Evolutionary conservation across 1,140 invertebrate genomes (phyloP), one percentile per base, ranked within the genome.

Genomic region (Centruroides sculpturatus): DNA sequence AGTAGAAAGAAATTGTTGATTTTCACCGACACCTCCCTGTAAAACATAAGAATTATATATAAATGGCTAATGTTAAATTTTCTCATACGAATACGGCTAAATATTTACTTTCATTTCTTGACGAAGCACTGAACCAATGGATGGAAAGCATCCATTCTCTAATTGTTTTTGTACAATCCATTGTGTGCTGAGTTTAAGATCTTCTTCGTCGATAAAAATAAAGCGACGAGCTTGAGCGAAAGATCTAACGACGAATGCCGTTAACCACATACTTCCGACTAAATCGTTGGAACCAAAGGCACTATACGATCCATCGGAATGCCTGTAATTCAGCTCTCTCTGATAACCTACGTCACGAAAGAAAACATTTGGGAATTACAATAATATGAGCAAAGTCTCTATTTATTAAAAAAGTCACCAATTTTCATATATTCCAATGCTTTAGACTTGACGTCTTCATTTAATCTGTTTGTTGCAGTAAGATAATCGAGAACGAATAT

Each of bases 261-360:
- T 91, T n/a, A 91, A 74, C 83, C 87, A 92, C 36, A 84, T 85
- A 10, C 86, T 89, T 0, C 87, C 85, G 3, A 71, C 70, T 13
- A 57, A 34, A 55, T 85, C 83, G 0, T 73, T 69, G 47, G 77
- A 74, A 0, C 86, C 87, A 70, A 89, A 92, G 0, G 86, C 85
- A 46, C 85, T 87, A 73, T 87, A 92, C 0, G 87, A 89, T 3
- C 86, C 86, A 69, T 89, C 85, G 0, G 73, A 67, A 66, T 85
- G 85, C 34, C 79, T 74, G 68, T 86, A 91, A 34, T 81, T 85
- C 50, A 90, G 68, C 66, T 90, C 82, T 52, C 86, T 75, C 69
- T 88, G 85, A 66, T 86, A 84, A 12, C 86, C 85, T 65, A 56
- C 41, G 41, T 41, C 8, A 6, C 8, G 8, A 41, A 41, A 41